Evolutionary conservation across 2,888 invertebrate species (phyloP), one percentile per base, ranked within the genome.

Genomic region (Fragum fragum): DNA sequence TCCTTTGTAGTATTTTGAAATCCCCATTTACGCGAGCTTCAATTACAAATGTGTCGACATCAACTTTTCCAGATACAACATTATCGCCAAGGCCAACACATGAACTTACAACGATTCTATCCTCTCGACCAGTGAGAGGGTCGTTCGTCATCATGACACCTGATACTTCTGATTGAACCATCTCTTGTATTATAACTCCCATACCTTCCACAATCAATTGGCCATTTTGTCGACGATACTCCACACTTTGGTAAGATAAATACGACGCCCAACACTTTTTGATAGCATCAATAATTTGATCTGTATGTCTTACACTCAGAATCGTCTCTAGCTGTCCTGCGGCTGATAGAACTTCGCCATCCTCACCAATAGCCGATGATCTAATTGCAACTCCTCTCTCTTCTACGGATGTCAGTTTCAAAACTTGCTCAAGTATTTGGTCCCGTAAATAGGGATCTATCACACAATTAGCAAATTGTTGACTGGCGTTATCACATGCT

Each of bases 321-420:
- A 96, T 96, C 0, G 97, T 97, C 79, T 96, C 96, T 94, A 98
- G 97, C 95, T 98, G 98, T 0, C 98, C 98, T 0, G 98, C 98
- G 2, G 97, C 96, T 0, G 97, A 97, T 18, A 97, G 95, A 68
- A 97, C 97, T 79, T 96, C 96, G 9, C 97, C 96, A 93, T 98
- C 98, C 95, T 98, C 98, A 3, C 97, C 94, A 7, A 76, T 26
- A 36, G 70, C 55, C 5, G 76, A 76, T 16, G 76, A 76, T 14
- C 76, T 23, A 1, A 76, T 32, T 7, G 76, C 76, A 68, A 61
- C 32, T 3, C 29, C 61, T 14, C 26, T 61, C 18, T 61, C 32
- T 29, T 61, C n/a, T 2, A 61, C 1, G 1, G 29, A 14, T n/a
- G 2, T 28, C 18, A 32, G n/a, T 28, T 28, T 18, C 14, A 26